phyloP scores from a whole-genome alignment of 2,797 vertebrate genomes.

The Luscinia megarhynchos region DNA sequence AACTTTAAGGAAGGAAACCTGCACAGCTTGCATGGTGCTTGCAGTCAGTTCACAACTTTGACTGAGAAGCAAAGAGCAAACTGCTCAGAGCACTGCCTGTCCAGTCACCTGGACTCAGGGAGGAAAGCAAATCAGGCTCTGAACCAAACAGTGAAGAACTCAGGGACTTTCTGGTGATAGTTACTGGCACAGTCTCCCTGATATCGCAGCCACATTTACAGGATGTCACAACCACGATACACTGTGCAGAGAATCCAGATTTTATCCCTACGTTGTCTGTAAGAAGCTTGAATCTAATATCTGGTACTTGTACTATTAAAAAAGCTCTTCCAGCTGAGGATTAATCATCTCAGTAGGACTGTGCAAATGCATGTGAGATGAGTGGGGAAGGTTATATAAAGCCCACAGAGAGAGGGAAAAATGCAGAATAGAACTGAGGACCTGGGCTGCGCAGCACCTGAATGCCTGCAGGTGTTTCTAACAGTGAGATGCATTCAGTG shows the following conservation, averaged over 20 bases:
- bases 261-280: neutral
- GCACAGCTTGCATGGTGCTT: no score
- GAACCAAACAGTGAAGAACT: neutral
- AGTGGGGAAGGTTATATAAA: constrained; percentile 31
- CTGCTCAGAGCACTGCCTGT: neutral
- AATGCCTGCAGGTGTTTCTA: constrained; percentile 35
- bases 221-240: neutral
- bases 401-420: neutral
- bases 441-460: neutral
- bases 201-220: neutral
- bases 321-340: neutral
- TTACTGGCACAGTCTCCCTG: neutral
- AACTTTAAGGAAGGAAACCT: neutral
- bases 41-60: neutral
- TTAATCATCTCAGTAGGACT: constrained; percentile 7
- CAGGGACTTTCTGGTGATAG: neutral
- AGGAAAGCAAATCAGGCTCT: neutral
- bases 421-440: neutral
- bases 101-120: neutral
- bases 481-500: neutral
- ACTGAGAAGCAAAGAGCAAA: neutral
- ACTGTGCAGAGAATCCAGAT: neutral
- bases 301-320: neutral
- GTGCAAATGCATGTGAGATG: constrained; percentile 3
- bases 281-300: neutral